A percentile compares a stretch with the other conserved stretches of the same genome.
These are phyloP conservation scores for Brenthis ino DNA, from an alignment of 2,888 invertebrate genomes.

Conservation along the genomic window DNA sequence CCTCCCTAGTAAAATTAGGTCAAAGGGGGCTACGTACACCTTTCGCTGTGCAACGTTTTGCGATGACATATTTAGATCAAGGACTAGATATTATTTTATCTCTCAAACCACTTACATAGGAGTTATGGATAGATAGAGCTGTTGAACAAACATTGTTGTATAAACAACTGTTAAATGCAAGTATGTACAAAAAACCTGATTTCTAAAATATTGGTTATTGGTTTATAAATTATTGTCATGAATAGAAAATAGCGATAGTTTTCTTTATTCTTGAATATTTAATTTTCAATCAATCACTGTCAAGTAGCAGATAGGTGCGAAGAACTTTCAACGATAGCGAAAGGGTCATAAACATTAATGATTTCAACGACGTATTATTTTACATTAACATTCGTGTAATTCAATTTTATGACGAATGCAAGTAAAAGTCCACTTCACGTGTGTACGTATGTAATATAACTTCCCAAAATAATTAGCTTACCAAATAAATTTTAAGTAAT, in stretches of 20 bases:
- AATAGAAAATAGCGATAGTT: conserved; percentile 4
- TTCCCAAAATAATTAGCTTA: no score
- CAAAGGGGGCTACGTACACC: conserved; percentile 42
- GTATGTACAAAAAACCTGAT: neutral
- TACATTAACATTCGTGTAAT: neutral
- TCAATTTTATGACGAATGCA: neutral
- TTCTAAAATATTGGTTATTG: neutral
- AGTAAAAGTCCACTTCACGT: neutral
- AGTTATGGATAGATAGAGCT: conserved; percentile 22
- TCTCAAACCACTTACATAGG: conserved; percentile 29
- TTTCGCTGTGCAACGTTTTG: conserved; percentile 39
- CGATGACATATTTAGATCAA: conserved; percentile 40
- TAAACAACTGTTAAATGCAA: neutral
- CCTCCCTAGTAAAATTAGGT: conserved; percentile 48
- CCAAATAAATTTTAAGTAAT: no score
- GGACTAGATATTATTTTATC: conserved; percentile 41
- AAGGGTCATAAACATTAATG: conserved; percentile 35
- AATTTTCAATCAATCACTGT: conserved; percentile 36
- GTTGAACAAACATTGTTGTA: neutral
- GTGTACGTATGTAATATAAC: no score
- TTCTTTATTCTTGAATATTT: conserved; percentile 21
- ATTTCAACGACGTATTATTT: conserved; percentile 31
- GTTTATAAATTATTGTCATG: neutral
- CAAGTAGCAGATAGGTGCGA: conserved; percentile 35
- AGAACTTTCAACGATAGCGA: conserved; percentile 37